Percentiles rank a stretch among this genome's conserved stretches.
These are phyloP conservation scores for Ophion costatus DNA, from an alignment of 2,888 invertebrate species.

Conservation along the genomic window DNA sequence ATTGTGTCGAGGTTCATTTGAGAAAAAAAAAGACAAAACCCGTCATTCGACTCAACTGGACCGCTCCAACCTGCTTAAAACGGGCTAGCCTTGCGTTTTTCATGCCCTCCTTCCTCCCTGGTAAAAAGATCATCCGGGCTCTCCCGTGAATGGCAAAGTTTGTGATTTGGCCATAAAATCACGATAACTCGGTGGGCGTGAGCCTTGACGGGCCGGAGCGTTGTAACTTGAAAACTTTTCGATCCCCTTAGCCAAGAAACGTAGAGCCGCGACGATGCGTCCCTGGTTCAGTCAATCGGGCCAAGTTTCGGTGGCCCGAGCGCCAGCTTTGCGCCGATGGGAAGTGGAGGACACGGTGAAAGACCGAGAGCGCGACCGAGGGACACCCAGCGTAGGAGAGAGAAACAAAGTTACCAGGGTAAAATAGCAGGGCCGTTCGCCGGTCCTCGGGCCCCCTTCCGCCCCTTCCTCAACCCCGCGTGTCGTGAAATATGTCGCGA, in stretches of 20 bases:
- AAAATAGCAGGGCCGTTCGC: slow-evolving; percentile 41
- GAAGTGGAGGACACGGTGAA: slow-evolving; percentile 28
- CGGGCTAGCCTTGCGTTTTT: not conserved
- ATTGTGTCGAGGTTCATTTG: no score
- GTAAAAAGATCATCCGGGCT: slow-evolving; percentile 30
- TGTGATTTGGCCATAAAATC: slow-evolving; percentile 64
- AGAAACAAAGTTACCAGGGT: slow-evolving; percentile 25
- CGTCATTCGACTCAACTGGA: no score
- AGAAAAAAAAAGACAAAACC: no score
- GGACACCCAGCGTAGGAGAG: not conserved
- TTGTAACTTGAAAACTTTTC: slow-evolving; percentile 72
- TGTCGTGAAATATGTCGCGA: slow-evolving; percentile 83
- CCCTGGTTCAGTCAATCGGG: slow-evolving; percentile 63
- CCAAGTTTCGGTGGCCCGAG: slow-evolving; percentile 53
- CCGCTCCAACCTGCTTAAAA: no score
- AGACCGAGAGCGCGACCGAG: not conserved
- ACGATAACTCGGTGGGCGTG: slow-evolving; percentile 64
- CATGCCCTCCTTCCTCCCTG: not conserved
- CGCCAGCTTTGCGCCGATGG: slow-evolving; percentile 19
- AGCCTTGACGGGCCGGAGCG: slow-evolving; percentile 30
- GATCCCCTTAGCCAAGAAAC: slow-evolving; percentile 62
- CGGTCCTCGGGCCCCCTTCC: slow-evolving; percentile 39
- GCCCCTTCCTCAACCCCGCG: slow-evolving; percentile 61
- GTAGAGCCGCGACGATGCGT: slow-evolving; percentile 47
- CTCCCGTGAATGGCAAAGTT: slow-evolving; percentile 52